A percentile compares a stretch with the other conserved stretches of the same genome.
These are phyloP conservation scores for Zaprionus vittiger DNA, from an alignment of 1,140 invertebrate species.

Conservation along the genomic window DNA sequence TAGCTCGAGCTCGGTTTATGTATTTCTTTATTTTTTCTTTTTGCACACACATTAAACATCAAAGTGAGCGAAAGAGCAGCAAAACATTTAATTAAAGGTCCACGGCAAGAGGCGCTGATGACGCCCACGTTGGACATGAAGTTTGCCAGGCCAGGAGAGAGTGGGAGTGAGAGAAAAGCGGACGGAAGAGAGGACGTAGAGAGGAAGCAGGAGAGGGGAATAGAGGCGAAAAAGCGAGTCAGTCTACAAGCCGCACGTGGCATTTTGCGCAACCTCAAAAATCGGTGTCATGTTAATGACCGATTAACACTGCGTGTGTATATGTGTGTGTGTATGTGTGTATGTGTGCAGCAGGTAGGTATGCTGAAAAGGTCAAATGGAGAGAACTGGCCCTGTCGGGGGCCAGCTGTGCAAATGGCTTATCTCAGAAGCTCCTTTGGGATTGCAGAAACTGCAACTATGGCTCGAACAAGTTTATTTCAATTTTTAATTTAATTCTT, in stretches of 20 bases:
- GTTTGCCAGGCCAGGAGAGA: not conserved
- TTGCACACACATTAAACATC: conserved; percentile 40
- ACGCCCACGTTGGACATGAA: conserved; percentile 12
- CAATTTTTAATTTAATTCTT: too few relatives aligned
- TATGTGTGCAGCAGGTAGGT: conserved; percentile 14
- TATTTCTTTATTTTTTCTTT: not conserved
- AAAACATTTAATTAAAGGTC: conserved; percentile 51
- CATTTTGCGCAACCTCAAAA: conserved; percentile 65
- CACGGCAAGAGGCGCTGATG: conserved; percentile 26
- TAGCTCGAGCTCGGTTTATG: not conserved
- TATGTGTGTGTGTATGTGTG: conserved; percentile 26
- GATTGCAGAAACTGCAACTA: too few relatives aligned
- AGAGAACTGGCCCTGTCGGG: conserved; percentile 27
- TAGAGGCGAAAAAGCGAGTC: not conserved
- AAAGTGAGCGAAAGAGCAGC: conserved; percentile 38
- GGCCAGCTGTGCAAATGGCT: conserved; percentile 16
- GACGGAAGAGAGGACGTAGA: not conserved
- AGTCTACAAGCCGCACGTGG: conserved; percentile 33
- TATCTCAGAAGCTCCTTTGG: too few relatives aligned
- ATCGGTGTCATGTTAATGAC: conserved; percentile 78
- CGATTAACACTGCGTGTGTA: conserved; percentile 66
- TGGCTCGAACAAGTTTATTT: not conserved
- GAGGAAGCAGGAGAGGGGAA: not conserved
- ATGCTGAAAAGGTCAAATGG: not conserved
- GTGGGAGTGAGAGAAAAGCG: not conserved